Evolutionary conservation across 2,888 invertebrate genomes (phyloP).

Genomic region (Xestia xanthographa): DNA sequence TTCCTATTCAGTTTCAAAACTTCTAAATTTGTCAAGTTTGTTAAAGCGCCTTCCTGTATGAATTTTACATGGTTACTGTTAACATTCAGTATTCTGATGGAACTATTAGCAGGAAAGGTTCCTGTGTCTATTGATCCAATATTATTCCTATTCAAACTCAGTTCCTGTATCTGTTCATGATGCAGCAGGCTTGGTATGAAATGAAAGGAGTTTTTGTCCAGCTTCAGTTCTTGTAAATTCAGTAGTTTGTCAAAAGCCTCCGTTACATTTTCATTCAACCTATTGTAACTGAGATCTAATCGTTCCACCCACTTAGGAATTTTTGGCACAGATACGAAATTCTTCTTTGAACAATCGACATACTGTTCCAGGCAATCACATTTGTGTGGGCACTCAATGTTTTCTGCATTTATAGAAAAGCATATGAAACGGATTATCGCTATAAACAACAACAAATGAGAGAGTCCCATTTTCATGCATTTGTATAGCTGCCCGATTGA

Average conservation of each 20-base stretch:
- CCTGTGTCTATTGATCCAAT: slow-evolving; percentile 90
- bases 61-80: slow-evolving; percentile 92
- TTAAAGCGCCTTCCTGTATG: slow-evolving; percentile 93
- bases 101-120: slow-evolving; percentile 91
- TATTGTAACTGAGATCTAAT: slow-evolving; percentile 92
- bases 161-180: slow-evolving; percentile 88
- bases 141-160: slow-evolving; percentile 92
- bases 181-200: slow-evolving; percentile 90
- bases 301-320: slow-evolving; percentile 94
- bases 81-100: slow-evolving; percentile 82
- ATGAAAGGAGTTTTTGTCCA: slow-evolving; percentile 90
- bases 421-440: slow-evolving; percentile 78
- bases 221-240: slow-evolving; percentile 84
- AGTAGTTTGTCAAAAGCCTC: slow-evolving; percentile 80
- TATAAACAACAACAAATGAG: slow-evolving; percentile 86
- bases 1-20: slow-evolving; percentile 96
- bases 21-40: slow-evolving; percentile 93
- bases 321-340: slow-evolving; percentile 93
- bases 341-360: slow-evolving; percentile 94
- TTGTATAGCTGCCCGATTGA: slow-evolving; percentile 82
- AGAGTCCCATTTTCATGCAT: slow-evolving; percentile 89
- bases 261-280: slow-evolving; percentile 83
- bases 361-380: slow-evolving; percentile 94
- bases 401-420: slow-evolving; percentile 80
- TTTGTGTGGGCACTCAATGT: slow-evolving; percentile 91